A percentile compares a stretch with the other conserved stretches of the same genome.
Conservation (phyloP, 2,797 vertebrate species). For the Miichthys miiuy region DNA sequence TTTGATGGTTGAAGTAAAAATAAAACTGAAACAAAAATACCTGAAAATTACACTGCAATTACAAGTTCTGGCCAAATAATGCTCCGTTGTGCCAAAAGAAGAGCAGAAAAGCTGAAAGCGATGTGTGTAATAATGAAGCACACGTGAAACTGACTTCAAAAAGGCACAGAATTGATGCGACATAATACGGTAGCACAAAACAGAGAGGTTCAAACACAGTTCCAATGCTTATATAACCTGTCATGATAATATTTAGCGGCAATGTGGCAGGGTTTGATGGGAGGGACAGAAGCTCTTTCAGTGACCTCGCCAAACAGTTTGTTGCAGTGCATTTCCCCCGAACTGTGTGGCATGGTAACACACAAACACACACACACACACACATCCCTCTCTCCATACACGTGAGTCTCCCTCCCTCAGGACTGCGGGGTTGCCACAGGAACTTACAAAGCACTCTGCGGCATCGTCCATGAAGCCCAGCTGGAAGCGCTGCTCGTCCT, state of each 20-base stretch:
- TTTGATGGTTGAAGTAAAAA: slow-evolving; percentile 21
- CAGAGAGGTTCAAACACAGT: slow-evolving; percentile 47
- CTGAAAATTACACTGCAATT: slow-evolving; percentile 26
- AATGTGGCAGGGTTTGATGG: slow-evolving; percentile 68
- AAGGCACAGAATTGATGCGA: slow-evolving; percentile 26
- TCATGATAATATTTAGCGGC: slow-evolving; percentile 76
- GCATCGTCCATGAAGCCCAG: slow-evolving; percentile 99
- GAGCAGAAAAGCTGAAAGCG: slow-evolving; percentile 12
- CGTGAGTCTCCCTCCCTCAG: slow-evolving; percentile 29
- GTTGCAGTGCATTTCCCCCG: slow-evolving; percentile 56
- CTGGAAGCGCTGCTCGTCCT: slow-evolving; percentile 98
- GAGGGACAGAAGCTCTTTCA: slow-evolving; percentile 74
- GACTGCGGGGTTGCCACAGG: slow-evolving; percentile 63
- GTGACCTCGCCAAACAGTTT: slow-evolving; percentile 81
- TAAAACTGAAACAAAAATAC: slow-evolving; percentile 15
- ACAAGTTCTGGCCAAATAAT: slow-evolving; percentile 8
- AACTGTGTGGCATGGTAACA: slow-evolving; percentile 45
- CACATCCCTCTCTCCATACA: slow-evolving; percentile 13
- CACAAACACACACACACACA: slow-evolving; percentile 58
- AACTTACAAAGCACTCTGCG: slow-evolving; percentile 98
- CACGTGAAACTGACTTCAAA: slow-evolving; percentile 35
- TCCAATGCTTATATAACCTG: slow-evolving; percentile 75
- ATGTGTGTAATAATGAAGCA: slow-evolving; percentile 33
- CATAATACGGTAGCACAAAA: slow-evolving; percentile 42
- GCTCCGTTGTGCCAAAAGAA: slow-evolving; percentile 9